A percentile compares a stretch with the other conserved stretches of the same genome.
Conservation (phyloP, 2,888 invertebrate species). For the Noctua janthe region DNA sequence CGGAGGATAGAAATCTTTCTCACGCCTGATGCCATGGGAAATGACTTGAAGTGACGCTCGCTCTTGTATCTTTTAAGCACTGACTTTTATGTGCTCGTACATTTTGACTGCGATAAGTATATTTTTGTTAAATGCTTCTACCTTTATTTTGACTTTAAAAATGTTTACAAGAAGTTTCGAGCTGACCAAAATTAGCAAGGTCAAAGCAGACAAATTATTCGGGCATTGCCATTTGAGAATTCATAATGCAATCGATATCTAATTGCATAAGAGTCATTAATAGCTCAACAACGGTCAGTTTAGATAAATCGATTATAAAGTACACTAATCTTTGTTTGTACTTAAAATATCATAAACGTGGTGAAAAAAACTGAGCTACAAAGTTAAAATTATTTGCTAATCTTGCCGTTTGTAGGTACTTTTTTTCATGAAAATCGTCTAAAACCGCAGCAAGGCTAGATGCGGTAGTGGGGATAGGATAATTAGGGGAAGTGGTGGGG, state of each 20-base stretch:
- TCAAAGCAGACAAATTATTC: constrained; percentile 10
- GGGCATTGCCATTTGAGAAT: constrained; percentile 29
- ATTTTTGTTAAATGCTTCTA: constrained; percentile 13
- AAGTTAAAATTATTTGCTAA: constrained; percentile 30
- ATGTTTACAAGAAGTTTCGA: constrained; percentile 9
- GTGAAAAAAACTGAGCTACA: neutral
- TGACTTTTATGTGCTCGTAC: constrained; percentile 34
- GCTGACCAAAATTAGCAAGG: constrained; percentile 1
- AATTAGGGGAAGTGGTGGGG: constrained; percentile 81
- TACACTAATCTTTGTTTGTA: constrained; percentile 18
- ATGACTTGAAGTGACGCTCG: constrained; percentile 73
- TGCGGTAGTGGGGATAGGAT: constrained; percentile 75
- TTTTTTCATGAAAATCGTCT: constrained; percentile 72
- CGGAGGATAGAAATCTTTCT: constrained; percentile 87
- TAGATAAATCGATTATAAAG: constrained; percentile 14
- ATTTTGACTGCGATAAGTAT: constrained; percentile 43
- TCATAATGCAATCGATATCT: constrained; percentile 20
- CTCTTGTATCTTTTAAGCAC: constrained; percentile 54
- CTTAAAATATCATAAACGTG: constrained; percentile 14
- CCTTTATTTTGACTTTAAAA: constrained; percentile 10
- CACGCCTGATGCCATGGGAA: constrained; percentile 86
- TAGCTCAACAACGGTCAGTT: constrained; percentile 22
- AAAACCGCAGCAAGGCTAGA: constrained; percentile 76
- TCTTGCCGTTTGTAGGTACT: constrained; percentile 37
- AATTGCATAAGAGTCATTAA: constrained; percentile 25